A percentile compares a stretch with the other conserved stretches of the same genome.
Conservation (phyloP, 2,113 vertebrate genomes). For the Orcinus orca region DNA sequence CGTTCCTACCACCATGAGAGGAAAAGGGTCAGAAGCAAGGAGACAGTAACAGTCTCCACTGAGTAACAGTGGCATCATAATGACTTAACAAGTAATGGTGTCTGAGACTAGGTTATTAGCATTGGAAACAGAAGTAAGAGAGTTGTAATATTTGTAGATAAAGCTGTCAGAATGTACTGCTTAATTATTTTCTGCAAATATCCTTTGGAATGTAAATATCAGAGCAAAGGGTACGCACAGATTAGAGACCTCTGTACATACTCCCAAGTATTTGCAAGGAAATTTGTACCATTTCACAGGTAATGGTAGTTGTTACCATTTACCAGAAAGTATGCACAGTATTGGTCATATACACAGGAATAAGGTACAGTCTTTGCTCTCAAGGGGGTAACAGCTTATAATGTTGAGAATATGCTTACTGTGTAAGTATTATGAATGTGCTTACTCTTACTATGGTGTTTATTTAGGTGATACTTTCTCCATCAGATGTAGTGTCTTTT, state of each 20-base stretch:
- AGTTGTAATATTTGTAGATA: not conserved
- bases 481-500: not conserved
- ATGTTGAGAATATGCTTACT: not conserved
- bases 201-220: not conserved
- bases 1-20: not conserved
- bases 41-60: not conserved
- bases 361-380: not conserved
- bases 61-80: not conserved
- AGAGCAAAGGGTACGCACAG: not conserved
- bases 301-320: not conserved
- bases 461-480: not conserved
- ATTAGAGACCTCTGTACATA: not conserved
- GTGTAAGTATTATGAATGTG: not conserved
- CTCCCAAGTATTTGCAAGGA: not conserved
- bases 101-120: not conserved
- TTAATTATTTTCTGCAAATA: conserved; percentile 25
- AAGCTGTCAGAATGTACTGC: not conserved
- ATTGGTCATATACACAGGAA: not conserved
- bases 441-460: not conserved
- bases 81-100: not conserved
- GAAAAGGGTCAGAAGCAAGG: not conserved
- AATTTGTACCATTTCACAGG: not conserved
- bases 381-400: not conserved
- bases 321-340: not conserved
- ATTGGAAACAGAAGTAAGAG: not conserved